Base-by-base conservation (phyloP, 2,888 invertebrate species). In the Seladonia tumulorum region DNA sequence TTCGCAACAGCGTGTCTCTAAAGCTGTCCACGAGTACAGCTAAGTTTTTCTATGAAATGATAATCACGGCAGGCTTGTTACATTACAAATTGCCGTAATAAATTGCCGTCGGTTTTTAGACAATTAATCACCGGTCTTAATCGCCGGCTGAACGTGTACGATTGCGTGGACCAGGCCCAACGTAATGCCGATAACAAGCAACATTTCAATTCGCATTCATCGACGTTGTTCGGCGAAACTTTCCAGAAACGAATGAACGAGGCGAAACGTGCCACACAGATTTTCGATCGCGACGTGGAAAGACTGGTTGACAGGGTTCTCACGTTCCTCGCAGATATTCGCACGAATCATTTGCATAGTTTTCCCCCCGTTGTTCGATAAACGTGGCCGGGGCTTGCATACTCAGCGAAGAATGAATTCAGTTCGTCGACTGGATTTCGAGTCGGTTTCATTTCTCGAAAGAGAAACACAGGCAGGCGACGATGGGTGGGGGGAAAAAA, bases 361-460 rank as follows among this genome's bases (percentile, higher is more conserved):
- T 49, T 35, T 39, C 22, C 39, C 22, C 39, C 8, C 77, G 25
- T 47, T n/a, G 39, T 72, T 45, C 14, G 45, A 29, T 25, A 71
- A 18, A 71, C 57, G 45, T n/a, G n/a, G 22, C 42, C 72, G 10
- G 47, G 63, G 53, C 66, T 49, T 66, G 8, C 66, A 5, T 45
- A 35, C 57, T 25, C 45, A 2, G 5, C n/a, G 3, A 42, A 47
- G 68, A 76, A 57, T 73, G 60, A 57, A 63, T 80, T 49, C 53
- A 49, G 72, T 57, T 76, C 80, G 35, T 57, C 71, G 72, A 49
- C 29, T 49, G 71, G 39, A 60, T 49, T 72, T 42, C 79, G 72
- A 72, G n/a, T n/a, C 45, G 75, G 63, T 72, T 76, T 42, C 82
- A 73, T 78, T 78, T 66, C 45, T 22, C 45, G 29, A 71, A n/a